Percentiles rank a stretch among this genome's conserved stretches.
Evolutionary conservation across 2,888 invertebrate genomes (phyloP).

Genomic region (Polyommatus iphigenia): DNA sequence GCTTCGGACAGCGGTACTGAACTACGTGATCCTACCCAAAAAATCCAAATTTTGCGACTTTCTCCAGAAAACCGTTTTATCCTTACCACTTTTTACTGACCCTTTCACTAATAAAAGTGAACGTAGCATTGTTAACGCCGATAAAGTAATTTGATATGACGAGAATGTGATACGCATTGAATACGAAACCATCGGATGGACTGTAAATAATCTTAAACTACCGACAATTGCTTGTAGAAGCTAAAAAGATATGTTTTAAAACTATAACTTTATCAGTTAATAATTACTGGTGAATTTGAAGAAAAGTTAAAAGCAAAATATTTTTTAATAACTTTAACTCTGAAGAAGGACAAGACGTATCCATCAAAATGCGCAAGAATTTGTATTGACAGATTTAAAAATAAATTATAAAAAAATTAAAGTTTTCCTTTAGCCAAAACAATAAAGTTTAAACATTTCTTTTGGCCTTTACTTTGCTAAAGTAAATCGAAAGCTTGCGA

Average conservation of each 20-base stretch:
- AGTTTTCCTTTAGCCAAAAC: neutral
- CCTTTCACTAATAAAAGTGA: constrained; percentile 68
- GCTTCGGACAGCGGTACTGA: neutral
- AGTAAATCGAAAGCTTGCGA: neutral
- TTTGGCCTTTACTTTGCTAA: neutral
- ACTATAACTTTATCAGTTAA: neutral
- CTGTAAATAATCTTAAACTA: constrained; percentile 4
- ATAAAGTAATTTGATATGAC: constrained; percentile 27
- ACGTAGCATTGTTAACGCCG: constrained; percentile 41
- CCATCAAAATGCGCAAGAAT: neutral
- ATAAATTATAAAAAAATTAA: neutral
- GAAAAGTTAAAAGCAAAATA: neutral
- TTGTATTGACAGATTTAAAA: neutral
- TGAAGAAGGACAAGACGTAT: neutral
- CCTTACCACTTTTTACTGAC: constrained; percentile 38
- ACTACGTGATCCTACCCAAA: neutral
- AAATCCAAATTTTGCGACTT: neutral
- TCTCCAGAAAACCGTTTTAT: neutral
- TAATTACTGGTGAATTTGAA: neutral
- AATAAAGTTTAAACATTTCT: neutral
- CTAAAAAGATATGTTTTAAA: neutral
- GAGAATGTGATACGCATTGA: constrained; percentile 11
- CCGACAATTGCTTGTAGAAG: neutral
- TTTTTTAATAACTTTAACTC: too few relatives aligned
- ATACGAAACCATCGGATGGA: neutral